A percentile compares a stretch with the other conserved stretches of the same genome.
Evolutionary conservation across 2,113 vertebrate species (phyloP).

Genomic region (Alethe diademata): DNA sequence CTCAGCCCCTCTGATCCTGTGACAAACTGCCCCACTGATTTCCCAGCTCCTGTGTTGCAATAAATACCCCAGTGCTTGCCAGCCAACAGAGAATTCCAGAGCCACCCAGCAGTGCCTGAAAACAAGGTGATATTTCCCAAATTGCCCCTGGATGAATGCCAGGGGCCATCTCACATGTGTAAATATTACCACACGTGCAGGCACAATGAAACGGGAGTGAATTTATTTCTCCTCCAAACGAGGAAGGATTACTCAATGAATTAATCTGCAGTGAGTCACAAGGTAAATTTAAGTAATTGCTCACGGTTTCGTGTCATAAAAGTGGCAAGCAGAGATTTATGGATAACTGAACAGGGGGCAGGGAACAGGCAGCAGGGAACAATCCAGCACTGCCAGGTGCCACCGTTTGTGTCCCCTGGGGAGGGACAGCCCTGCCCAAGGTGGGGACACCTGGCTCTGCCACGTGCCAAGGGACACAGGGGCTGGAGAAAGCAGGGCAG

Average conservation of each 20-base stretch:
- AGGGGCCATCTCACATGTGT: background rate
- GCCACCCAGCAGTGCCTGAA: background rate
- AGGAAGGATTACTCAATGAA: background rate
- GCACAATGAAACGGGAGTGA: background rate
- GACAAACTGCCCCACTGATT: background rate
- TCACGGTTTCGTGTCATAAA: background rate
- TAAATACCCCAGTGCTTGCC: background rate
- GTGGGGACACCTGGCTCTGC: background rate
- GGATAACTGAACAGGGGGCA: background rate
- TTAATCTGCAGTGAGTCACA: slow-evolving; percentile 18
- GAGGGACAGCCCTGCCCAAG: background rate
- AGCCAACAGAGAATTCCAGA: background rate
- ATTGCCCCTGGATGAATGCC: background rate
- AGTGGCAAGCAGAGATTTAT: background rate
- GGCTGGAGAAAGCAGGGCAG: background rate
- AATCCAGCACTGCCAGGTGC: background rate
- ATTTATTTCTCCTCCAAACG: background rate
- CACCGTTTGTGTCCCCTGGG: background rate
- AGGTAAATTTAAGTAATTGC: background rate
- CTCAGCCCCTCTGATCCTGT: background rate
- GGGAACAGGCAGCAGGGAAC: background rate
- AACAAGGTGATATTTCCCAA: background rate
- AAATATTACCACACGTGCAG: background rate
- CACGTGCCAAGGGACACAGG: background rate
- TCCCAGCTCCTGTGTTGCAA: background rate